Evolutionary conservation across 2,888 invertebrate species (phyloP).

Genomic region (Hirtodrosophila cameraria): DNA sequence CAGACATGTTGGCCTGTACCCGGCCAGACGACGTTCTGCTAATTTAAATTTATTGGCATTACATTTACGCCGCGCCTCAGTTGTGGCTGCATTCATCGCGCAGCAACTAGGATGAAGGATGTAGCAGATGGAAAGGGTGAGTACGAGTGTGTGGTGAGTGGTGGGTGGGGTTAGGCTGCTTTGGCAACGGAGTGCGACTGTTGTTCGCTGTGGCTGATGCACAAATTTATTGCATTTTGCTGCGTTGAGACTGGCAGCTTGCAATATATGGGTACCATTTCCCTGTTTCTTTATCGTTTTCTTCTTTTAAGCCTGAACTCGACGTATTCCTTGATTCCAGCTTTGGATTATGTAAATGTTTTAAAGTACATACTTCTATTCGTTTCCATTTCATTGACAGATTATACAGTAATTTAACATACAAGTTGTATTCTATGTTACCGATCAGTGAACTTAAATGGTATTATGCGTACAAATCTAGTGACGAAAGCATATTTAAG

Average conservation of each 20-base stretch:
- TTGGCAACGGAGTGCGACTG: slow-evolving; percentile 11
- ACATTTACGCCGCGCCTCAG: slow-evolving; percentile 63
- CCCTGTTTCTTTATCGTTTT: slow-evolving; percentile 24
- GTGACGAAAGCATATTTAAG: too few species aligned
- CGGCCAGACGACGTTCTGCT: slow-evolving; percentile 56
- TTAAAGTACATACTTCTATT: too few species aligned
- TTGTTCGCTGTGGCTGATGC: slow-evolving; percentile 38
- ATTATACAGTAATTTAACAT: neutral
- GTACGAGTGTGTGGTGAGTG: neutral
- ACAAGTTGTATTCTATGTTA: too few species aligned
- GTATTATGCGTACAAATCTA: too few species aligned
- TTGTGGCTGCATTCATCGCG: slow-evolving; percentile 27
- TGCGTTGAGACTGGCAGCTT: slow-evolving; percentile 71
- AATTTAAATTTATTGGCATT: slow-evolving; percentile 79
- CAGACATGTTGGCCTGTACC: slow-evolving; percentile 57
- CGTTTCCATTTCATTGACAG: slow-evolving; percentile 1
- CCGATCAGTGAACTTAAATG: too few species aligned
- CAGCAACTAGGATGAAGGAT: neutral
- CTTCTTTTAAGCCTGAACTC: neutral
- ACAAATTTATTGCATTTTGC: slow-evolving; percentile 67
- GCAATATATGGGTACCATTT: slow-evolving; percentile 58
- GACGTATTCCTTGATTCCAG: slow-evolving; percentile 8
- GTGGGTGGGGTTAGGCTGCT: neutral
- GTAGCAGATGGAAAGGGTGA: neutral
- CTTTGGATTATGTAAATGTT: slow-evolving; percentile 37